Conservation (phyloP, 92 coral and sea anemone species). For the Zoanthus sociatus region DNA sequence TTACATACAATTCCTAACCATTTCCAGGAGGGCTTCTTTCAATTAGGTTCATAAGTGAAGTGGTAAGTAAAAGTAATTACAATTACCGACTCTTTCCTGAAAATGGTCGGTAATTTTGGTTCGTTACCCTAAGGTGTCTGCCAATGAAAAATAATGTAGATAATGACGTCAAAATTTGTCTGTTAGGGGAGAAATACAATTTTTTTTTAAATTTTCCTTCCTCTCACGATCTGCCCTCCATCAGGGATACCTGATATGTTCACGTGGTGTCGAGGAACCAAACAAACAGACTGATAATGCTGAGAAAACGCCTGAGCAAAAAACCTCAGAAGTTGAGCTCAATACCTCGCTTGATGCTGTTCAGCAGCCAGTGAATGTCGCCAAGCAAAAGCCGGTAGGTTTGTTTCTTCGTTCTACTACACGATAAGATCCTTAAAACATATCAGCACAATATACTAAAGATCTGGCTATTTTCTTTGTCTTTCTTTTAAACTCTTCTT, state of each 20-base stretch:
- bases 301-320: not conserved
- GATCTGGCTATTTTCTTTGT: too few relatives aligned
- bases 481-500: too few relatives aligned
- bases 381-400: conserved; percentile 21
- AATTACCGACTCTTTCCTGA: conserved; percentile 88
- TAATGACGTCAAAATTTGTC: not conserved
- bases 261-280: conserved; percentile 10
- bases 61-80: conserved; percentile 66
- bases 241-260: conserved; percentile 37
- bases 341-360: not conserved
- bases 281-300: not conserved
- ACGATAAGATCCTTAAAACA: not conserved
- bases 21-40: conserved; percentile 92
- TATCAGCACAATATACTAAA: not conserved
- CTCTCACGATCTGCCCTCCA: not conserved
- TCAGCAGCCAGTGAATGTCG: not conserved
- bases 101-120: not conserved
- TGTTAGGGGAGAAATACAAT: not conserved
- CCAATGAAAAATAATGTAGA: too few relatives aligned
- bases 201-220: not conserved
- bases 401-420: not conserved
- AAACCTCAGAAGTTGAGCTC: not conserved
- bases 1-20: conserved; percentile 59
- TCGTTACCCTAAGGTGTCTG: too few relatives aligned
- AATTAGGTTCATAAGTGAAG: conserved; percentile 84